Evolutionary conservation across 2,888 invertebrate species (phyloP).

Genomic region (Apamea anceps): DNA sequence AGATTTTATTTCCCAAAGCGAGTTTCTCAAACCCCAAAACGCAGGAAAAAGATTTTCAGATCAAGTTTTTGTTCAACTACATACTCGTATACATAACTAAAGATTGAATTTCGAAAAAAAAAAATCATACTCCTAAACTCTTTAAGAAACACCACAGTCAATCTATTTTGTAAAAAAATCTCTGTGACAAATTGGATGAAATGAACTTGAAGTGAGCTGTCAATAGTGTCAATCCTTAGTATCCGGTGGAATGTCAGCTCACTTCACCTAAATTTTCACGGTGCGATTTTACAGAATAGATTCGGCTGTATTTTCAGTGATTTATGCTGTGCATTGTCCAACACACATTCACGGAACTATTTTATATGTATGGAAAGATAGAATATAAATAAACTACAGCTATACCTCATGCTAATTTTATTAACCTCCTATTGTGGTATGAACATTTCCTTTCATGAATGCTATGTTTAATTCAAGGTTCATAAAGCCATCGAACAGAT

Average conservation of each 20-base stretch:
- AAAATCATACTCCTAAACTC: background rate
- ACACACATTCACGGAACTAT: conserved; percentile 9
- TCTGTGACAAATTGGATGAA: too few species aligned
- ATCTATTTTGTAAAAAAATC: too few species aligned
- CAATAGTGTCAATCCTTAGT: too few species aligned
- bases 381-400: conserved; percentile 5
- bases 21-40: background rate
- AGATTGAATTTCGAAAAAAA: background rate
- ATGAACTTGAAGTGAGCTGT: too few species aligned
- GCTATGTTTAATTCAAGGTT: conserved; percentile 44
- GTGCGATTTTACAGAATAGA: background rate
- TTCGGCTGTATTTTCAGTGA: background rate
- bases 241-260: too few species aligned
- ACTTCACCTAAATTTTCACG: too few species aligned
- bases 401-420: conserved; percentile 38
- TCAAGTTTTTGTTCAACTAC: background rate
- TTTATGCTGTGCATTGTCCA: background rate
- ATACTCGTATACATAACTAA: too few species aligned
- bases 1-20: too few species aligned
- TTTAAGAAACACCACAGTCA: background rate
- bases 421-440: conserved; percentile 36
- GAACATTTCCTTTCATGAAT: conserved; percentile 48
- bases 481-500: conserved; percentile 22
- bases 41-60: background rate
- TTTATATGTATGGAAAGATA: conserved; percentile 7